Base-by-base conservation (phyloP, 92 coral and sea anemone species). In the Plumapathes pennacea region DNA sequence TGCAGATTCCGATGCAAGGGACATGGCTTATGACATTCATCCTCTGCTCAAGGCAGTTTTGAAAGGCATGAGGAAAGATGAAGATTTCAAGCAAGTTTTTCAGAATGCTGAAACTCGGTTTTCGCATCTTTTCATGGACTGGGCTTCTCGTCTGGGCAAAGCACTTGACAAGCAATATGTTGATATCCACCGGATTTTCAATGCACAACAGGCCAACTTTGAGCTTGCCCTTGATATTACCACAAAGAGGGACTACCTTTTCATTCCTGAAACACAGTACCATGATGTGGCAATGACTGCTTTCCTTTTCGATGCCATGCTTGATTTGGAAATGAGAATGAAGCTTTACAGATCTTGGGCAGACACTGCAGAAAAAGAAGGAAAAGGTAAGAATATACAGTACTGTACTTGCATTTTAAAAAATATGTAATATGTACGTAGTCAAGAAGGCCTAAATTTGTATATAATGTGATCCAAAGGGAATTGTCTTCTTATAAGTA, bases 341-440 rank as follows among this genome's bases (percentile, higher is more conserved):
- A 38, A 62, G 10, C 63, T 78, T 3, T 78, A 60, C 40, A 38
- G 25, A 4, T 18, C 58, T 14, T 78, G 85, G 85, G 77, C 79
- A 37, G 74, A 36, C 21, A 31, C 32, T 1, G 77, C 77, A 3
- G 76, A 55, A 43, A 18, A 45, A 31, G 25, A 59, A 32, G 76
- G 76, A n/a, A n/a, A n/a, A n/a, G n/a, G n/a, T n/a, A n/a, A n/a
- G n/a, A n/a, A n/a, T n/a, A n/a, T n/a, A n/a, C n/a, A n/a, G n/a
- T n/a, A n/a, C n/a, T n/a, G n/a, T n/a, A n/a, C n/a, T n/a, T n/a
- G n/a, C n/a, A n/a, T n/a, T n/a, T n/a, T n/a, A n/a, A n/a, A n/a
- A n/a, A n/a, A n/a, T n/a, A n/a, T n/a, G n/a, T n/a, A n/a, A n/a
- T n/a, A n/a, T n/a, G n/a, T n/a, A n/a, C n/a, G n/a, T n/a, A n/a